Evolutionary conservation across 2,797 vertebrate species (phyloP).

Genomic region (Chaunax sp.): DNA sequence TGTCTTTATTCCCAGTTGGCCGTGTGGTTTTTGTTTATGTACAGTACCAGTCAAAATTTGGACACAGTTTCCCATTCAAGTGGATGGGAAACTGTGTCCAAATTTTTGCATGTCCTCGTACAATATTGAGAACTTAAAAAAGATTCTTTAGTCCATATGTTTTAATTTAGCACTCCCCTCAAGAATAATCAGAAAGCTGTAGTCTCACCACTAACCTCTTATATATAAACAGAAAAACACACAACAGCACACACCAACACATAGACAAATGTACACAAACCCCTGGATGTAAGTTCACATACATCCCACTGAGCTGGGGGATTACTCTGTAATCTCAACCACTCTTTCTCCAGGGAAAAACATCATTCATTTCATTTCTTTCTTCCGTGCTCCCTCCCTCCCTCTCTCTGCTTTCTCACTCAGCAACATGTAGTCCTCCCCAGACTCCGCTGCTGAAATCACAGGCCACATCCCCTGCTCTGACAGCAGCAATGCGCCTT

Average conservation of each 20-base stretch:
- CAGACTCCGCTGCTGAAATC: conserved; percentile 77
- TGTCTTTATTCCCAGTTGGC: conserved; percentile 64
- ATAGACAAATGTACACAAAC: conserved; percentile 54
- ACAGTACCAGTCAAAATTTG: no score
- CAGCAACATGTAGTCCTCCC: conserved; percentile 80
- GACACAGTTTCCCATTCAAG: no score
- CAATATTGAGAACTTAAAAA: conserved; percentile 64
- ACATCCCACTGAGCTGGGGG: conserved; percentile 71
- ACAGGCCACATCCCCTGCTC: conserved; percentile 73
- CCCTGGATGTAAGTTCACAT: conserved; percentile 54
- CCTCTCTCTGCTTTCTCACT: conserved; percentile 50
- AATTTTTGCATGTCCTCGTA: conserved; percentile 33
- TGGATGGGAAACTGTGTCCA: conserved; percentile 27
- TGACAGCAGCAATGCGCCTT: no score
- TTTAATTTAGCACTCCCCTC: conserved; percentile 72
- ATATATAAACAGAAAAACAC: conserved; percentile 32
- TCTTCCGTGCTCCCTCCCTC: conserved; percentile 57
- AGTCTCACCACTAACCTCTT: conserved; percentile 52
- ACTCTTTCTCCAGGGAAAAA: conserved; percentile 74
- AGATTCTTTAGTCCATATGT: conserved; percentile 68
- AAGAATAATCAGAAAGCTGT: conserved; percentile 65
- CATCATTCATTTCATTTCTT: conserved; percentile 83
- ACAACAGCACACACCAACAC: conserved; percentile 35
- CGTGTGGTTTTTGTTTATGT: conserved; percentile 21
- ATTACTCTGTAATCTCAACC: conserved; percentile 84